Conservation (phyloP, 2,113 vertebrate genomes). For the Zeus faber region DNA sequence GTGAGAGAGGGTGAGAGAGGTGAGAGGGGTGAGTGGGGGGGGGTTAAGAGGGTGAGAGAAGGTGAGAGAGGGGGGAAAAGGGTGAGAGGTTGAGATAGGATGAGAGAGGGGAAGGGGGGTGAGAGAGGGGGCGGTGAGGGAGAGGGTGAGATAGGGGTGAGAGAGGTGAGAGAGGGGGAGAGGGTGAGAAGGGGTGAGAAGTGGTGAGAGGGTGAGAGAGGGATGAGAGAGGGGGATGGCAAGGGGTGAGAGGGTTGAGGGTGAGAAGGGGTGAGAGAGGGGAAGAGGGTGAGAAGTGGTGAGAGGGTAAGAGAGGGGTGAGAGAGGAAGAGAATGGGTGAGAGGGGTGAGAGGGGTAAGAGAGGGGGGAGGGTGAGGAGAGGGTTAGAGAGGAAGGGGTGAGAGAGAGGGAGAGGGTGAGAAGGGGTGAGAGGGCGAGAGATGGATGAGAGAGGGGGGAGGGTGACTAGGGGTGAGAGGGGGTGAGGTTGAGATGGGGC, state of each 20-base stretch:
- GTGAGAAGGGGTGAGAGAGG: too few relatives aligned
- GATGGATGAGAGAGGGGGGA: not conserved
- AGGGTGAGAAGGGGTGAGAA: not conserved
- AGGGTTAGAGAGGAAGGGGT: not conserved
- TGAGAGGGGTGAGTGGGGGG: too few relatives aligned
- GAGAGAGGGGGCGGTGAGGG: too few relatives aligned
- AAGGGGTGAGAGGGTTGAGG: too few relatives aligned
- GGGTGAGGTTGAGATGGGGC: not conserved
- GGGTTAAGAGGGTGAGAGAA: too few relatives aligned
- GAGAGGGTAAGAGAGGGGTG: not conserved
- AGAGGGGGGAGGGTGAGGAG: not conserved
- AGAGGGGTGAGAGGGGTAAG: not conserved
- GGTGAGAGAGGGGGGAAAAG: too few relatives aligned
- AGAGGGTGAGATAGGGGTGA: too few relatives aligned
- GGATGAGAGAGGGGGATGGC: not conserved
- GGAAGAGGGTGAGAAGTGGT: not conserved
- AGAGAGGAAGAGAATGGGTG: not conserved
- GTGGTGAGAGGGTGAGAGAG: not conserved
- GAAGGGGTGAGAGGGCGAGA: not conserved
- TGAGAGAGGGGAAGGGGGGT: too few relatives aligned
- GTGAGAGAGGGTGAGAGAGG: too few relatives aligned
- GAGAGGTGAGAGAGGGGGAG: not conserved
- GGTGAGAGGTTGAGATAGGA: too few relatives aligned
- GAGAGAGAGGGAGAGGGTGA: not conserved
- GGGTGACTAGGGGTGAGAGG: not conserved